Conservation (phyloP, 2,797 vertebrate genomes). For the Ptychobarbus kaznakovi region DNA sequence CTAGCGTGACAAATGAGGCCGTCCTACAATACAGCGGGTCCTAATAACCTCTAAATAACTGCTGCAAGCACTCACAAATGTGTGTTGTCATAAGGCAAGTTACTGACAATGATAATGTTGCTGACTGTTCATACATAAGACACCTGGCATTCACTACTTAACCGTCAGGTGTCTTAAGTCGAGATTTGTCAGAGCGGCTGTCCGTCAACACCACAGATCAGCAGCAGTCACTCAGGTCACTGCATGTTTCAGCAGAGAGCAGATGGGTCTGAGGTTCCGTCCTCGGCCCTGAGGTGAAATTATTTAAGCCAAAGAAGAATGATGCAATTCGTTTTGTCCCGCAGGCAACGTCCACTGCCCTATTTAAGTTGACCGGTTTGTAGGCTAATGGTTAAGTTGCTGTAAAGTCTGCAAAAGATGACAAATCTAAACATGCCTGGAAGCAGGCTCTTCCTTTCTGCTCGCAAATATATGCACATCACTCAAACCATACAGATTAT, state of each 20-base stretch:
- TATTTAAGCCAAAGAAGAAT: slow-evolving; percentile 51
- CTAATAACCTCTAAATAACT: slow-evolving; percentile 29
- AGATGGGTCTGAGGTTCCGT: slow-evolving; percentile 46
- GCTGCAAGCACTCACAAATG: neutral
- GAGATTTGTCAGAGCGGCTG: slow-evolving; percentile 6
- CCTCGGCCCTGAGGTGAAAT: slow-evolving; percentile 41
- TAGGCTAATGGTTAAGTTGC: slow-evolving; percentile 10
- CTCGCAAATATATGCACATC: neutral
- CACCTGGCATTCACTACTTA: slow-evolving; percentile 34
- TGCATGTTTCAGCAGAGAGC: slow-evolving; percentile 45
- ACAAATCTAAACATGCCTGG: neutral
- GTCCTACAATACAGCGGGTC: slow-evolving; percentile 13
- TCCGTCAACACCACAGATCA: slow-evolving; percentile 17
- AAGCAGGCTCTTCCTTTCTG: slow-evolving; percentile 6
- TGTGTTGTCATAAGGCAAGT: neutral
- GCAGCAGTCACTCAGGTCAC: slow-evolving; percentile 39
- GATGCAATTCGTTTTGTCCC: slow-evolving; percentile 51
- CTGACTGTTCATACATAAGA: slow-evolving; percentile 11
- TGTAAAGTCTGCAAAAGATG: slow-evolving; percentile 14
- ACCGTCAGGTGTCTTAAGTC: slow-evolving; percentile 31
- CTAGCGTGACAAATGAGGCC: slow-evolving; percentile 16
- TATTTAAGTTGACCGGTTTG: slow-evolving; percentile 44
- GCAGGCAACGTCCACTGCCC: slow-evolving; percentile 31
- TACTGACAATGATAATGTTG: slow-evolving; percentile 23
- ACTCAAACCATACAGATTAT: slow-evolving; percentile 23